Conservation (phyloP, 2,113 vertebrate species). For the Sakesphorus luctuosus region DNA sequence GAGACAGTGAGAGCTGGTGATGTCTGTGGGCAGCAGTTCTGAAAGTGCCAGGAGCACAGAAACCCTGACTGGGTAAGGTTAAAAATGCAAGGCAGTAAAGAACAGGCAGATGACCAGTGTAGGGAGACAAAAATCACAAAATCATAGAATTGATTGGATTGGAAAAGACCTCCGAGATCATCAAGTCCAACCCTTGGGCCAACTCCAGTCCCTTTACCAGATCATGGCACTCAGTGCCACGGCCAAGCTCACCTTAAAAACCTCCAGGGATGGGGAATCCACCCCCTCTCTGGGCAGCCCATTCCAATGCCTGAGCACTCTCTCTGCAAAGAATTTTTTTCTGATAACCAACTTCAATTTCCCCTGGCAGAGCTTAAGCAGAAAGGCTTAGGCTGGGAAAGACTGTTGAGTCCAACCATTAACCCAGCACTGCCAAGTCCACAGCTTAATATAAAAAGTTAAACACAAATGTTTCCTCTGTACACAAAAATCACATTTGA, state of each 20-base stretch:
- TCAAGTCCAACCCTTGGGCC: too few relatives aligned
- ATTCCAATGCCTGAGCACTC: too few relatives aligned
- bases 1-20: neutral
- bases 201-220: too few relatives aligned
- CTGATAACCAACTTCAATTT: too few relatives aligned
- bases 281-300: too few relatives aligned
- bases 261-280: too few relatives aligned
- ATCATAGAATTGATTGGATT: neutral
- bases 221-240: too few relatives aligned
- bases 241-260: too few relatives aligned
- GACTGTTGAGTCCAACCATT: neutral
- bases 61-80: fast-evolving
- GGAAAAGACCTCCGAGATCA: neutral
- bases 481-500: neutral
- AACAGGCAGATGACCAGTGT: neutral
- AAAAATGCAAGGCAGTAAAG: neutral
- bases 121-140: neutral
- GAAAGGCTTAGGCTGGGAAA: too few relatives aligned
- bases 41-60: neutral
- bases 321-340: too few relatives aligned
- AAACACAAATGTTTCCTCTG: neutral
- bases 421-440: neutral
- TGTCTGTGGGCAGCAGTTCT: neutral
- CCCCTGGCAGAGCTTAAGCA: too few relatives aligned
- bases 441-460: neutral